Base-by-base conservation (phyloP, 2,888 invertebrate species). In the Horisme vitalbata region DNA sequence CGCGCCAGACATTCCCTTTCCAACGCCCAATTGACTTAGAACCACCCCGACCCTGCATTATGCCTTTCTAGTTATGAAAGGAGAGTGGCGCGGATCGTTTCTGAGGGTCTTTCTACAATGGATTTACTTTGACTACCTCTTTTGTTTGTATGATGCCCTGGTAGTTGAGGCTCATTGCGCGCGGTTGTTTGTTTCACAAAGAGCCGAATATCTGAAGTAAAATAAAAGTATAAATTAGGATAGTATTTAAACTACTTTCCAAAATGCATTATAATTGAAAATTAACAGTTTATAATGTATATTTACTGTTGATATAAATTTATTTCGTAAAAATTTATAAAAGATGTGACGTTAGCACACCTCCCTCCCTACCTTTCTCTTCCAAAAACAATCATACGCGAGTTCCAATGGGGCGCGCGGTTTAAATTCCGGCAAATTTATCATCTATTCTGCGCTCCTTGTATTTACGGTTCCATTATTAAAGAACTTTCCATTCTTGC, bases 391-490 rank as follows among this genome's bases (percentile, higher is more conserved):
- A 11, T 14, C 30, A 9, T 30, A 12, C 23, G 36, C 31, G 26
- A n/a, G 11, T 11, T 2, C 33, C 39, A 14, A 20, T 35, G n/a
- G 30, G 43, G 60, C 54, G 53, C 50, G 57, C 52, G 52, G 48
- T 53, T 50, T 35, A 46, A 43, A 49, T 49, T 45, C 44, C 38
- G 28, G 43, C 41, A 20, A 66, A 49, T 75, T 73, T 69, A 57
- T 68, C 31, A 27, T 48, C 23, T 41, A 28, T 45, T 63, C 71
- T 87, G 79, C 48, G 43, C 53, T 57, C 84, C 85, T 86, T 62
- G 83, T 88, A 84, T 67, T 75, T 78, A 74, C 52, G 74, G 69
- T 67, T 57, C 84, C 85, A 76, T 87, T 86, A 86, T 84, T 79
- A 85, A n/a, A n/a, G 84, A 70, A 74, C 80, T 76, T 80, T 79